phyloP scores from a whole-genome alignment of 2,797 vertebrate species.

The Sus cebifrons region DNA sequence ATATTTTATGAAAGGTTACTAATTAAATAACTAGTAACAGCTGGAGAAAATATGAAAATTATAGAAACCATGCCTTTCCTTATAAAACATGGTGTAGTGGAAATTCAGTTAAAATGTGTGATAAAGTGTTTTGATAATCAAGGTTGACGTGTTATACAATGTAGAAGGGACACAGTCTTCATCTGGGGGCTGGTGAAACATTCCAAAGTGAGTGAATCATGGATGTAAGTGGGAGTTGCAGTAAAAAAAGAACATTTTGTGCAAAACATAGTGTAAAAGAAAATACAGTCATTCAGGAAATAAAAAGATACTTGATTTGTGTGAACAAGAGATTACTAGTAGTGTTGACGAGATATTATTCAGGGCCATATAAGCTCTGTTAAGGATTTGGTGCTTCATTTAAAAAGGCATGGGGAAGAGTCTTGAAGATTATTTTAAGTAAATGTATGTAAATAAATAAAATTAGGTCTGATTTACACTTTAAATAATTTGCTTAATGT shows the following conservation, averaged over 20 bases:
- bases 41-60: not conserved
- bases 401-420: not conserved
- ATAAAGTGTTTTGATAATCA: conserved; percentile 23
- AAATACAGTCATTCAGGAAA: conserved; percentile 49
- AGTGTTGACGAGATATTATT: not conserved
- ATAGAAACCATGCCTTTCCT: not conserved
- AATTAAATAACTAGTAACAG: not conserved
- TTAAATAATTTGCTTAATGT: conserved; percentile 4
- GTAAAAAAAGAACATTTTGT: conserved; percentile 58
- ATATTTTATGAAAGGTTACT: not conserved
- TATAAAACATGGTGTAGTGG: not conserved
- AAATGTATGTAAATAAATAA: not conserved
- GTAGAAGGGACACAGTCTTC: not conserved
- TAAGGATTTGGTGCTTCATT: conserved; percentile 9
- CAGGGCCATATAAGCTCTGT: not conserved
- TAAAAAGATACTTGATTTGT: conserved; percentile 42
- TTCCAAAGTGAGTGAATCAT: conserved; percentile 39
- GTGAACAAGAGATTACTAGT: conserved; percentile 41
- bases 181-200: not conserved
- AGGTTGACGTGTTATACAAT: conserved; percentile 9
- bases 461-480: conserved; percentile 55
- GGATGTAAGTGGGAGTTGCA: not conserved
- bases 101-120: conserved; percentile 57
- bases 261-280: not conserved
- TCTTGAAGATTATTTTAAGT: not conserved